phyloP scores from a whole-genome alignment of 2,113 vertebrate species.

The Seriola quinqueradiata region DNA sequence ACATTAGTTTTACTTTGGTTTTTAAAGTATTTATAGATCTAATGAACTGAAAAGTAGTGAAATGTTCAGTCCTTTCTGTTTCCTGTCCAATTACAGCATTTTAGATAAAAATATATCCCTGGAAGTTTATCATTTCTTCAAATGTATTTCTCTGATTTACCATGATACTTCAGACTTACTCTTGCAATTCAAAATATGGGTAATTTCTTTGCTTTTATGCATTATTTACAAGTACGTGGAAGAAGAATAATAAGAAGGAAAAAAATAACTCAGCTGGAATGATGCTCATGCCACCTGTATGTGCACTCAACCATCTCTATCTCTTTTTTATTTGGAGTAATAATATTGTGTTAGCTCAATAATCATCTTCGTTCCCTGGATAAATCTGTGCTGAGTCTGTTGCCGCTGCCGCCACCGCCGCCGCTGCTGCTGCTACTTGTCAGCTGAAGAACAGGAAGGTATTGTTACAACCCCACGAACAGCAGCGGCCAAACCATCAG shows the following conservation, averaged over 20 bases:
- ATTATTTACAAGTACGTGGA: not conserved
- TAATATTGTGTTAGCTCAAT: not conserved
- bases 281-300: not conserved
- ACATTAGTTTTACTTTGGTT: slow-evolving; percentile 25
- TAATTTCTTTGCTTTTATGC: not conserved
- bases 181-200: not conserved
- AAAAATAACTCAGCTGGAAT: not conserved
- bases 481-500: slow-evolving; percentile 3
- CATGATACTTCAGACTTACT: not conserved
- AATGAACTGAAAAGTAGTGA: not conserved
- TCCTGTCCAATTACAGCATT: not conserved
- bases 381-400: not conserved
- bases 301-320: slow-evolving; percentile 9
- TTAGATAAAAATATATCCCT: not conserved
- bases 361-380: not conserved
- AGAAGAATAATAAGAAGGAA: not conserved
- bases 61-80: not conserved
- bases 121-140: not conserved
- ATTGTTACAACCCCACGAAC: not conserved
- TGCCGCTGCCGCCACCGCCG: not conserved
- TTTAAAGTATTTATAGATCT: slow-evolving; percentile 15
- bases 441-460: slow-evolving; percentile 5
- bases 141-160: not conserved
- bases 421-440: not conserved
- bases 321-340: not conserved